Conservation (phyloP, 2,797 vertebrate species). For the Poecilia picta region DNA sequence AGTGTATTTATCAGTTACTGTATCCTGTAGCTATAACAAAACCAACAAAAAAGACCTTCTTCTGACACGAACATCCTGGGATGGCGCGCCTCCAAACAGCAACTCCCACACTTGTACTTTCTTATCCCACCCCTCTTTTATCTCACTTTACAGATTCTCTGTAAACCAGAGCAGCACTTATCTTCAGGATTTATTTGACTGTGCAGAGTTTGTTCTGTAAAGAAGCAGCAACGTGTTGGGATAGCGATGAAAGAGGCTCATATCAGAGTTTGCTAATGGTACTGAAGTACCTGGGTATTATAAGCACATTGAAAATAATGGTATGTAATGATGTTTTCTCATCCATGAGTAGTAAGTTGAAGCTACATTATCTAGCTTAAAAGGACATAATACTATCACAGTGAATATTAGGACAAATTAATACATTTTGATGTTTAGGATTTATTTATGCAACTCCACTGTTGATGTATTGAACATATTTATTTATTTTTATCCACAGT, state of each 20-base stretch:
- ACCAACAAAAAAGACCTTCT: not conserved
- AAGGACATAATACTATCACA: not conserved
- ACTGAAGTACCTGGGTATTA: not conserved
- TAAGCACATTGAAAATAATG: not conserved
- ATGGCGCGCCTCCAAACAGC: not conserved
- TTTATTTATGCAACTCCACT: not conserved
- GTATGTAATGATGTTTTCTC: not conserved
- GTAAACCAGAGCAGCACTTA: conserved; percentile 18
- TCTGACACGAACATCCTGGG: not conserved
- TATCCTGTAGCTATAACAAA: not conserved
- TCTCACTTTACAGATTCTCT: conserved; percentile 23
- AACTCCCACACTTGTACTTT: conserved; percentile 1
- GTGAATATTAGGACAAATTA: not conserved
- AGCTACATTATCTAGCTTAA: not conserved
- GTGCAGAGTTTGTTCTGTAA: conserved; percentile 34
- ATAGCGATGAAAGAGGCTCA: not conserved
- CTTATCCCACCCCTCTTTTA: conserved; percentile 18
- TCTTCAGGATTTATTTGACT: conserved; percentile 35
- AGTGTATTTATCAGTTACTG: not conserved
- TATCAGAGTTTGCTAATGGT: not conserved
- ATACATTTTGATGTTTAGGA: not conserved
- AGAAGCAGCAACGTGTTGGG: conserved; percentile 4
- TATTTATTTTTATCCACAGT: not conserved
- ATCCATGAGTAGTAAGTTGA: not conserved
- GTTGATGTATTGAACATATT: not conserved